Conservation (phyloP, 2,888 invertebrate genomes). For the Macrosiphum euphorbiae region DNA sequence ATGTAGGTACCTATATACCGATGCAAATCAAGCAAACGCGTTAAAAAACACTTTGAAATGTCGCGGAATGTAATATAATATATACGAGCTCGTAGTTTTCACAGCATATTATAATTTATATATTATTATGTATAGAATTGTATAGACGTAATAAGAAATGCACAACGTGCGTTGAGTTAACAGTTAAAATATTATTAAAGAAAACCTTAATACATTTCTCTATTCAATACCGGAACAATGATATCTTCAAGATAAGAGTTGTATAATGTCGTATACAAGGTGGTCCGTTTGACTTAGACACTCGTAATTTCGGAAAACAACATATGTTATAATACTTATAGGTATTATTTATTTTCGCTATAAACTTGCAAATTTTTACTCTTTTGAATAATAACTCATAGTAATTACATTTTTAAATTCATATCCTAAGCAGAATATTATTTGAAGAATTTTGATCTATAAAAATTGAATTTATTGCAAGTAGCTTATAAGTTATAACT, state of each 20-base stretch:
- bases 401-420: too few species aligned
- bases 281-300: too few species aligned
- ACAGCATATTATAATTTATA: not conserved
- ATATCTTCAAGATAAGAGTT: not conserved
- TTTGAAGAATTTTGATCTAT: too few species aligned
- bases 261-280: not conserved
- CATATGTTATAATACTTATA: too few species aligned
- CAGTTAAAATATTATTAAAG: not conserved
- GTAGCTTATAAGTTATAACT: too few species aligned
- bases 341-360: too few species aligned
- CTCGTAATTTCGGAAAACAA: too few species aligned
- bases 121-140: too few species aligned
- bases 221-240: not conserved
- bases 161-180: not conserved
- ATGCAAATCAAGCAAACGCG: not conserved
- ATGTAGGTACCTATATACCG: not conserved
- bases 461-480: too few species aligned
- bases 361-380: too few species aligned
- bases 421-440: too few species aligned
- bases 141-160: not conserved
- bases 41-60: not conserved
- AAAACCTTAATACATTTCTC: not conserved
- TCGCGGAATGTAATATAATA: not conserved
- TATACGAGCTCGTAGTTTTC: not conserved
- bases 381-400: too few species aligned